These are phyloP conservation scores for Drosophila anomalata DNA, from an alignment of 2,888 invertebrate species.

Conservation along the genomic window DNA sequence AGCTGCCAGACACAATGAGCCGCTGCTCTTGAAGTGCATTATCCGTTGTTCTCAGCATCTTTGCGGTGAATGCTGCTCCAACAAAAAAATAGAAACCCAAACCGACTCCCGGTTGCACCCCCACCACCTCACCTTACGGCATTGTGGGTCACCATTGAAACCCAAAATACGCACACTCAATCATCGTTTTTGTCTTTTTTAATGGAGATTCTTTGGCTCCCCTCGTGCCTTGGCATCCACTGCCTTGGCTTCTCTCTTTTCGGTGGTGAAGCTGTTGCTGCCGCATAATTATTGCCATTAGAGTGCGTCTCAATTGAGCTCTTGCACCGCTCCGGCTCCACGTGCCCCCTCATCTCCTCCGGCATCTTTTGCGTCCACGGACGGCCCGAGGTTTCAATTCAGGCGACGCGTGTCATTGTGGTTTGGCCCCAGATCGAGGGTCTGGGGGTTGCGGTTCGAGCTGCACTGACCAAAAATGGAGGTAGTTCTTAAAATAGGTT, in stretches of 20 bases:
- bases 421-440: conserved; percentile 59
- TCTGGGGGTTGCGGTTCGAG: conserved; percentile 34
- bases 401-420: conserved; percentile 76
- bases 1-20: conserved; percentile 73
- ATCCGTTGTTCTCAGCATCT: conserved; percentile 74
- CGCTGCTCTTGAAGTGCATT: conserved; percentile 77
- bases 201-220: conserved; percentile 54
- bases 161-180: conserved; percentile 77
- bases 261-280: conserved; percentile 46
- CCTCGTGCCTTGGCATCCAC: conserved; percentile 1
- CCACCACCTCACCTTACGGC: conserved; percentile 4
- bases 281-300: conserved; percentile 79
- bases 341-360: neutral
- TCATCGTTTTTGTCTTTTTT: conserved; percentile 78
- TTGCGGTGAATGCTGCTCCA: conserved; percentile 64
- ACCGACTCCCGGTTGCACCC: conserved; percentile 2
- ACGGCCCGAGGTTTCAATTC: conserved; percentile 45
- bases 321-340: conserved; percentile 14
- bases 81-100: conserved; percentile 1
- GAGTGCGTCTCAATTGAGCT: conserved; percentile 77
- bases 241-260: conserved; percentile 27
- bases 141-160: conserved; percentile 66
- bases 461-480: neutral
- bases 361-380: conserved; percentile 4
- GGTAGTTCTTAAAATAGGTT: conserved; percentile 17